These are phyloP conservation scores for Archivesica marissinica DNA, from an alignment of 1,140 invertebrate genomes.

Conservation along the genomic window DNA sequence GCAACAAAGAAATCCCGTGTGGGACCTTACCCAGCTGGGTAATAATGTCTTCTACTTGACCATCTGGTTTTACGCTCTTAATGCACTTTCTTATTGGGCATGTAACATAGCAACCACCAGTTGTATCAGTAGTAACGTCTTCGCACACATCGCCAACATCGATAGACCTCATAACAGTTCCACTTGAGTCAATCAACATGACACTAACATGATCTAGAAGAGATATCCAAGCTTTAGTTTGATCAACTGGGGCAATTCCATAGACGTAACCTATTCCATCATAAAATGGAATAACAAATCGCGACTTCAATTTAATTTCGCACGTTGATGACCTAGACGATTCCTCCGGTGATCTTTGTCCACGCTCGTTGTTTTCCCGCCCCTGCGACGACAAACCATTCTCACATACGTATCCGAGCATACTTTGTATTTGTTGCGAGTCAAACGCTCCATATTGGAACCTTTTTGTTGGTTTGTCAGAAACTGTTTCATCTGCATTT, in stretches of 20 bases:
- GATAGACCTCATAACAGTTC: not conserved
- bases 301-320: not conserved
- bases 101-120: slow-evolving; percentile 25
- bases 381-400: not conserved
- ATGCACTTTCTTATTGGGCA: slow-evolving; percentile 29
- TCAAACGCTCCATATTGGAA: slow-evolving; percentile 22
- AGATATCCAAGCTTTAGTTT: slow-evolving; percentile 11
- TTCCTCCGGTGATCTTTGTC: not conserved
- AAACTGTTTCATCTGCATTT: not conserved
- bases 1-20: slow-evolving; percentile 11
- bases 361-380: not conserved
- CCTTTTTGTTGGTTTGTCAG: not conserved
- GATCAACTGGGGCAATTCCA: slow-evolving; percentile 17
- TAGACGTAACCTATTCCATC: slow-evolving; percentile 48
- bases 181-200: not conserved
- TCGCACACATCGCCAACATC: slow-evolving; percentile 26
- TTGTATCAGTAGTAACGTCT: not conserved
- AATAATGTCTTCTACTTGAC: not conserved
- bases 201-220: slow-evolving; percentile 16
- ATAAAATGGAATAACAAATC: slow-evolving; percentile 3
- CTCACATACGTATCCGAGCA: slow-evolving; percentile 21
- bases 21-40: slow-evolving; percentile 4
- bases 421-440: not conserved
- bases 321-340: not conserved
- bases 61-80: not conserved